Conservation (phyloP, 2,888 invertebrate genomes). For the Unio delphinus region DNA sequence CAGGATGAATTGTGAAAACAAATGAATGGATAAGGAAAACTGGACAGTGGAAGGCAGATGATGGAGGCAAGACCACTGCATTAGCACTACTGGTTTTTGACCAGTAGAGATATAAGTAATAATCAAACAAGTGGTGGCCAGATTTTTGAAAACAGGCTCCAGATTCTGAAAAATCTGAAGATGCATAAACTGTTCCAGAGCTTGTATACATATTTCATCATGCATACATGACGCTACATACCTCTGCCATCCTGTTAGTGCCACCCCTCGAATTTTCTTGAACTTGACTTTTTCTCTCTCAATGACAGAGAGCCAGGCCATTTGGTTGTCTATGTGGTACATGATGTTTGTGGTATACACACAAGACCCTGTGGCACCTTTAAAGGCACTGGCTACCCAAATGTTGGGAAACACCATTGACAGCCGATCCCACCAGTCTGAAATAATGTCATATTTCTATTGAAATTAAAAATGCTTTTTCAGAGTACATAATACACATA, state of each 20-base stretch:
- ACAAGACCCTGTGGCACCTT: conserved; percentile 86
- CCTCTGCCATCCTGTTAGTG: conserved; percentile 73
- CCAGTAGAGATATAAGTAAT: no score
- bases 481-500: no score
- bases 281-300: conserved; percentile 57
- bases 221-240: conserved; percentile 24
- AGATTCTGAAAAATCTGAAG: no score
- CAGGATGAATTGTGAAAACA: no score
- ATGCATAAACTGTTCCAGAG: not conserved
- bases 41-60: no score
- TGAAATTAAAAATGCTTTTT: no score
- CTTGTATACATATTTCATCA: not conserved
- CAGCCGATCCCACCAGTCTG: conserved; percentile 77
- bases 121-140: no score
- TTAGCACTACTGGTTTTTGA: no score
- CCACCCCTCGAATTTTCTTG: conserved; percentile 68
- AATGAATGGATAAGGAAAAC: no score
- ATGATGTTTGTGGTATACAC: conserved; percentile 80
- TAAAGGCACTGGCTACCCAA: conserved; percentile 89
- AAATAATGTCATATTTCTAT: conserved; percentile 17
- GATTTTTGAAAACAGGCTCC: no score
- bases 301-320: conserved; percentile 78
- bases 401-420: conserved; percentile 78
- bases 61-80: no score
- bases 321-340: conserved; percentile 82